A percentile compares a stretch with the other conserved stretches of the same genome.
These are phyloP conservation scores for Xenopus petersii DNA, from an alignment of 2,797 vertebrate species.

Conservation along the genomic window DNA sequence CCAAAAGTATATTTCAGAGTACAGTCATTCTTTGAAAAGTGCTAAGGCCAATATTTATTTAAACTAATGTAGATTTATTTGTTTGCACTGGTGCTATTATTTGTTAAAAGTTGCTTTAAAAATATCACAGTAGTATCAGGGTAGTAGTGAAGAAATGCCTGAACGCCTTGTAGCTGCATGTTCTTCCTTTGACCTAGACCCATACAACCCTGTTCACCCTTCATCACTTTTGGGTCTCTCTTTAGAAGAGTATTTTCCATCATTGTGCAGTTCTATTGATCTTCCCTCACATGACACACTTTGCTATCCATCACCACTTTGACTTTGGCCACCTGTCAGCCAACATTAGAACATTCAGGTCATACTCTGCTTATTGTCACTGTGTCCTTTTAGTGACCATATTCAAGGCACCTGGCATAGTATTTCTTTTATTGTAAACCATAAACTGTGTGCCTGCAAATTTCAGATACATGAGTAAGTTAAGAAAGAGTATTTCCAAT, in stretches of 20 bases:
- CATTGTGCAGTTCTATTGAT: conserved; percentile 14
- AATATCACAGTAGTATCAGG: too few relatives aligned
- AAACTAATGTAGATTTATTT: too few relatives aligned
- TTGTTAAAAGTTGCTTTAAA: too few relatives aligned
- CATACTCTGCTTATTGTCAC: conserved; percentile 32
- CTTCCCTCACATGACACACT: conserved; percentile 32
- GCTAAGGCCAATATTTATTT: too few relatives aligned
- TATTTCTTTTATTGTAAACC: not conserved
- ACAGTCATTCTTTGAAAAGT: too few relatives aligned
- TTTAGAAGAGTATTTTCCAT: conserved; percentile 5
- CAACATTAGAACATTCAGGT: conserved; percentile 34
- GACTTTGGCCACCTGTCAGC: conserved; percentile 41
- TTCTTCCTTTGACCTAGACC: conserved; percentile 12
- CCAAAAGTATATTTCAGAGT: too few relatives aligned
- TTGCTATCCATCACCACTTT: conserved; percentile 32
- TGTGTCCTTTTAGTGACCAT: conserved; percentile 23
- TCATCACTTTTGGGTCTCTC: conserved; percentile 3
- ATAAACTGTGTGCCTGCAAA: not conserved
- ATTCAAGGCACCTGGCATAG: not conserved
- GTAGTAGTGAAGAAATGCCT: too few relatives aligned
- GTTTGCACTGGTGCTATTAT: too few relatives aligned
- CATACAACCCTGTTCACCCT: not conserved
- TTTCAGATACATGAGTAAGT: too few relatives aligned
- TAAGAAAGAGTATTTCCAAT: too few relatives aligned
- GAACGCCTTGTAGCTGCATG: not conserved